Evolutionary conservation across 1,140 invertebrate genomes (phyloP), one percentile per base, ranked within the genome.

Genomic region (Macrobrachium rosenbergii): DNA sequence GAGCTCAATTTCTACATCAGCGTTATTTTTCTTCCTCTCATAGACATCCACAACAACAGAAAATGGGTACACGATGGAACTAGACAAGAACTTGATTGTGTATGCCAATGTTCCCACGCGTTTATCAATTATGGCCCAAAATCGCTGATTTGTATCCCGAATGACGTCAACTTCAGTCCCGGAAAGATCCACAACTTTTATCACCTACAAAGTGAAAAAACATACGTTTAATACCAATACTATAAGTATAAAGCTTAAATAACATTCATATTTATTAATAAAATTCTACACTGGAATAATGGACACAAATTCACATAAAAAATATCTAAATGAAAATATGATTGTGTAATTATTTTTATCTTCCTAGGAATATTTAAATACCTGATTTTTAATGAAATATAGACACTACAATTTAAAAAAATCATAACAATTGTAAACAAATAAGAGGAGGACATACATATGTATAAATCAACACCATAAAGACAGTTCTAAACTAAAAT

Each of bases 71-170:
- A 73, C 73, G 23, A 89, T 59, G 11, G 89, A 89, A 58, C 76
- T 89, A 28, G 82, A 77, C 21, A 89, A 73, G 72, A 84, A 89
- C 76, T 89, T 89, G 43, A 88, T 37, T 14, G 80, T 77, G 52
- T 88, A 89, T 2, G 83, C 72, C n/a, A 82, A 64, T 17, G 73
- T 52, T 14, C 73, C 79, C 12, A 83, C 87, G 0, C 59, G 60
- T 21, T 73, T 62, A 17, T 80, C 82, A 28, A 88, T 21, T 43
- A 88, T 45, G 19, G 86, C 79, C 89, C 89, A 89, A 73, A 88
- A 89, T 0, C 89, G 82, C 37, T 88, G 85, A 67, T 76, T 88
- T 14, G 87, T 89, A 75, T 89, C 89, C 10, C 87, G 83, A 7
- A 82, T 82, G 12, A 88, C 43, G 80, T 89, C 89, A 37, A 86